Conservation (phyloP, 2,888 invertebrate genomes). For the Apamea anceps region DNA sequence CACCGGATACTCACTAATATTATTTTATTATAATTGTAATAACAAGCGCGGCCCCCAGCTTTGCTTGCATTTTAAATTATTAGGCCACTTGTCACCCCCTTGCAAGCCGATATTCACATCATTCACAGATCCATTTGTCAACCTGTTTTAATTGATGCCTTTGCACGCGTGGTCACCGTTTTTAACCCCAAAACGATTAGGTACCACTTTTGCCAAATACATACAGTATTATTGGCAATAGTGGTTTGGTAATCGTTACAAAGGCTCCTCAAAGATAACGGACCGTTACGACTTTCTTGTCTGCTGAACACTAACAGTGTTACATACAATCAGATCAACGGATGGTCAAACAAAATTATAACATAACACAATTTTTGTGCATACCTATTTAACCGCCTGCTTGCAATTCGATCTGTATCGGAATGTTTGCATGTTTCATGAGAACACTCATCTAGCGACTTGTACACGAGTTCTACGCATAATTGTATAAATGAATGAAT, state of each 20-base stretch:
- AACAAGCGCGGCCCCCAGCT: background rate
- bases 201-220: background rate
- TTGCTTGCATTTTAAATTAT: background rate
- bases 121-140: background rate
- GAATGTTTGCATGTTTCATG: conserved; percentile 31
- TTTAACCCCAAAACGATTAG: background rate
- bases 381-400: background rate
- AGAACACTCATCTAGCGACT: conserved; percentile 32
- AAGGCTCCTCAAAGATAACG: background rate
- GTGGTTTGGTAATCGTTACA: background rate
- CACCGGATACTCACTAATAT: conserved; percentile 45
- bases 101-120: background rate
- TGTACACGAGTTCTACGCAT: conserved; percentile 19
- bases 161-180: background rate
- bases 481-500: conserved; percentile 16
- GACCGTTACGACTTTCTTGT: background rate
- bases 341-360: background rate
- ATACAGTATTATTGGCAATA: no score
- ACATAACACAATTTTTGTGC: background rate
- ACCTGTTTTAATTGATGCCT: background rate
- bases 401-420: conserved; percentile 14
- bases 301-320: no score
- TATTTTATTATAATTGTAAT: conserved; percentile 28
- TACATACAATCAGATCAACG: background rate
- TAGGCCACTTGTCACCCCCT: background rate